Evolutionary conservation across 2,113 vertebrate species (phyloP).

Genomic region (Rhinoptilus africanus): DNA sequence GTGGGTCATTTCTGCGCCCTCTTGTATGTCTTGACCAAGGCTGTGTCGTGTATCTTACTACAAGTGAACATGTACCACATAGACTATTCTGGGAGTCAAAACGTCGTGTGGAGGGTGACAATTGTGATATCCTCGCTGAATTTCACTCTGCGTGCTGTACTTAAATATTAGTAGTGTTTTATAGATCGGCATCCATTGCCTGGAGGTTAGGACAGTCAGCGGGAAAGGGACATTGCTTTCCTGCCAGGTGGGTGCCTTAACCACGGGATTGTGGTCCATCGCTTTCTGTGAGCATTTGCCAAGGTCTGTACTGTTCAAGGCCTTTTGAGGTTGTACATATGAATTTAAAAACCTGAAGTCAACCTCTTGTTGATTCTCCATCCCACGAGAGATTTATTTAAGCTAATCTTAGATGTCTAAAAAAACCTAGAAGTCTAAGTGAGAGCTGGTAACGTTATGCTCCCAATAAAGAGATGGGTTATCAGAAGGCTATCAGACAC

Average conservation of each 20-base stretch:
- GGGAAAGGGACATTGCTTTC: fast-evolving
- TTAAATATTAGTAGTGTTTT: not conserved
- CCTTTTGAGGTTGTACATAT: not conserved
- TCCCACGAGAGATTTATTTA: not conserved
- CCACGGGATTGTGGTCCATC: fast-evolving
- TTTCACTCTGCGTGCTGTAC: not conserved
- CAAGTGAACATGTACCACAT: fast-evolving
- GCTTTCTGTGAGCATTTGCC: not conserved
- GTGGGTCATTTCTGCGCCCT: not conserved
- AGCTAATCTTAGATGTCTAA: not conserved
- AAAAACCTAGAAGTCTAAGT: not conserved
- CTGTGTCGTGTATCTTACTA: not conserved
- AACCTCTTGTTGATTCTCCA: not conserved
- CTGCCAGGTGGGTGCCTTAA: not conserved
- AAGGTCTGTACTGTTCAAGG: not conserved
- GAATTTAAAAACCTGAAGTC: not conserved
- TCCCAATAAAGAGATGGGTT: not conserved
- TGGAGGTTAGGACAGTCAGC: not conserved
- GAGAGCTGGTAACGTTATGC: not conserved
- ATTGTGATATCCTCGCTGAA: not conserved
- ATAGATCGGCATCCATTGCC: not conserved
- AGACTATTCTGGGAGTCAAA: not conserved
- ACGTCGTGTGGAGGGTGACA: fast-evolving
- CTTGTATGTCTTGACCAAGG: not conserved
- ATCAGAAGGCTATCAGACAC: not conserved